Percentiles rank a stretch among this genome's conserved stretches.
Conservation (phyloP, 1,140 invertebrate species). For the Penaeus chinensis region DNA sequence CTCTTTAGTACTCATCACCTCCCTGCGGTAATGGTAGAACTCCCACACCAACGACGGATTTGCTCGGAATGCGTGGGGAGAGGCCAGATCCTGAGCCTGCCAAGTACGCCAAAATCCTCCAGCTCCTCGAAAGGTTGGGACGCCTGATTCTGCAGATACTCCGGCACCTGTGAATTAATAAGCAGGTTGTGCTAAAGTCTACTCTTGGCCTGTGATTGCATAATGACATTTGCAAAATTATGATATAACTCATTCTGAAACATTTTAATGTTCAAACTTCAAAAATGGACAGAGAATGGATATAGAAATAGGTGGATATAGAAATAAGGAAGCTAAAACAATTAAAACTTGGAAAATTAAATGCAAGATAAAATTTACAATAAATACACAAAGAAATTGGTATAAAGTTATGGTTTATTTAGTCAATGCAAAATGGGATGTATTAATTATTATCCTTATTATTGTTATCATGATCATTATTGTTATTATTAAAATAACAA, state of each 20-base stretch:
- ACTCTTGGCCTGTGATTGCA: neutral
- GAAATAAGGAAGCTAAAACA: too few species aligned
- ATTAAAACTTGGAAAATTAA: too few species aligned
- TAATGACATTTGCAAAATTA: neutral
- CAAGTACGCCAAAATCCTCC: constrained; percentile 84
- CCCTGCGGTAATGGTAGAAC: constrained; percentile 82
- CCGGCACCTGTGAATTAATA: constrained; percentile 70
- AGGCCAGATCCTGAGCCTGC: constrained; percentile 76
- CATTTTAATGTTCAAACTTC: too few species aligned
- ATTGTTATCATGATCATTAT: neutral
- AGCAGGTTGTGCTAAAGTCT: neutral
- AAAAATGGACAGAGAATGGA: too few species aligned
- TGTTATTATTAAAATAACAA: neutral
- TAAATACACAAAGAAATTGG: too few species aligned
- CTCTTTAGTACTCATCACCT: constrained; percentile 74
- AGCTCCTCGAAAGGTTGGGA: constrained; percentile 83
- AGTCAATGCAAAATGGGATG: too few species aligned
- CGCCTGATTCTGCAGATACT: constrained; percentile 79
- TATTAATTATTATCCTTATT: too few species aligned
- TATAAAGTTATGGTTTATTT: too few species aligned
- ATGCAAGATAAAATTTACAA: too few species aligned
- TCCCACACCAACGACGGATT: constrained; percentile 83
- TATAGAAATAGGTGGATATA: too few species aligned
- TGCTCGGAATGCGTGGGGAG: constrained; percentile 75
- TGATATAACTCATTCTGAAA: neutral